Conservation (phyloP, 2,113 vertebrate species). For the Aphyosemion australe region DNA sequence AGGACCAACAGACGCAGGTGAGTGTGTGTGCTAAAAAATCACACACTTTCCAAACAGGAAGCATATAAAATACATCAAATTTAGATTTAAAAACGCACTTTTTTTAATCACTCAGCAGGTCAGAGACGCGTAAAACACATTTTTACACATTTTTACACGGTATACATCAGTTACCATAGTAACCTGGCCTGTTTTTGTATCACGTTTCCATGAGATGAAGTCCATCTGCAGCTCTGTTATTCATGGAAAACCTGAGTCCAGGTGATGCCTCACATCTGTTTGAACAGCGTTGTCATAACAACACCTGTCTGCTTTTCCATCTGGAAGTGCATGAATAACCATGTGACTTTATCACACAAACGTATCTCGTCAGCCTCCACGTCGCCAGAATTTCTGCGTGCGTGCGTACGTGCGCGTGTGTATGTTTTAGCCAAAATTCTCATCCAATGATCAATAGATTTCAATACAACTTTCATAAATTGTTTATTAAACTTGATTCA, state of each 20-base stretch:
- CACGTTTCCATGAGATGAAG: slow-evolving; percentile 22
- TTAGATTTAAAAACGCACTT: not conserved
- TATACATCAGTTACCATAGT: slow-evolving; percentile 3
- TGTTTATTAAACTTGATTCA: no score
- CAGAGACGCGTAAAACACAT: not conserved
- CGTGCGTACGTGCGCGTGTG: no score
- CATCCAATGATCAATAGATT: no score
- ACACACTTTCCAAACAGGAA: no score
- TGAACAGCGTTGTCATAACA: slow-evolving; percentile 42
- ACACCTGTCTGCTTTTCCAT: slow-evolving; percentile 51
- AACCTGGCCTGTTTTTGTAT: slow-evolving; percentile 18
- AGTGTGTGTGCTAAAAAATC: no score
- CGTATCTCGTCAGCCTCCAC: not conserved
- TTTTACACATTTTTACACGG: no score
- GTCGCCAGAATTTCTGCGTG: no score
- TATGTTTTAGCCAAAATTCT: no score
- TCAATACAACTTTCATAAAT: no score
- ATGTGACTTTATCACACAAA: slow-evolving; percentile 13
- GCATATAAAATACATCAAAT: no score
- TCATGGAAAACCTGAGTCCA: slow-evolving; percentile 49
- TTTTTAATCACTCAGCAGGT: not conserved
- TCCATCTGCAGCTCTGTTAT: slow-evolving; percentile 11
- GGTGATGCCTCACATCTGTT: slow-evolving; percentile 57
- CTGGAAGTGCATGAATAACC: slow-evolving; percentile 41
- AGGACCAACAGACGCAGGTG: no score